These are phyloP conservation scores for Cyprinus carpio DNA, from an alignment of 2,113 vertebrate species.

Conservation along the genomic window DNA sequence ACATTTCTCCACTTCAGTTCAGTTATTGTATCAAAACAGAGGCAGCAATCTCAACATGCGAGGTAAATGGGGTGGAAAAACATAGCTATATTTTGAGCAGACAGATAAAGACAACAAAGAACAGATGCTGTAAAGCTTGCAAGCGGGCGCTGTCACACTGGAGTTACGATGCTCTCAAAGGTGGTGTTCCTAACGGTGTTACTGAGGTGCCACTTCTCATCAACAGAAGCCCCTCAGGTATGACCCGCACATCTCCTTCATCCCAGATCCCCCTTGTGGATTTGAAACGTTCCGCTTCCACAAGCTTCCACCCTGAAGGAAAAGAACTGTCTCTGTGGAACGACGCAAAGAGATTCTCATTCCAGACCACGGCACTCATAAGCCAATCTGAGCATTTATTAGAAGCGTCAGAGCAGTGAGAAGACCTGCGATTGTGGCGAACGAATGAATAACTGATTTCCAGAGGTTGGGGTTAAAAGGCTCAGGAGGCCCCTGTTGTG, in stretches of 20 bases:
- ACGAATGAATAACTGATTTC: constrained; percentile 40
- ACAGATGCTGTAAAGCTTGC: background rate
- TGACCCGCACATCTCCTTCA: constrained; percentile 23
- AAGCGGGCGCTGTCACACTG: background rate
- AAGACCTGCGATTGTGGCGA: background rate
- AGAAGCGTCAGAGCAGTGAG: constrained; percentile 33
- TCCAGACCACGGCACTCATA: background rate
- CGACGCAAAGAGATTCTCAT: constrained; percentile 30
- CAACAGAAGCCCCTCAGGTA: constrained; percentile 38
- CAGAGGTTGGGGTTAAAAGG: constrained; percentile 44
- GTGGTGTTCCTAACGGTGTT: constrained; percentile 28
- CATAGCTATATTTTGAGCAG: background rate
- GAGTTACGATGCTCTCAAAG: constrained; percentile 29
- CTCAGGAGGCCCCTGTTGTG: constrained; percentile 33
- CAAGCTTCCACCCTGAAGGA: constrained; percentile 23
- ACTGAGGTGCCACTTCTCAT: constrained; percentile 29
- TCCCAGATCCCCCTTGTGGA: constrained; percentile 28
- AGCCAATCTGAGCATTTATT: constrained; percentile 43
- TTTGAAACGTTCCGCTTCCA: constrained; percentile 38
- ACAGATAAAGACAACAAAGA: constrained; percentile 32
- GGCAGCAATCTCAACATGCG: background rate
- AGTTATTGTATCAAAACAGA: constrained; percentile 13
- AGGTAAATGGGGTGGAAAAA: constrained; percentile 24
- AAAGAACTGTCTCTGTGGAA: constrained; percentile 25
- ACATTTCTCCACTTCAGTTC: constrained; percentile 18